phyloP scores from a whole-genome alignment of 2,113 vertebrate genomes.

The Chlorocebus sabaeus region DNA sequence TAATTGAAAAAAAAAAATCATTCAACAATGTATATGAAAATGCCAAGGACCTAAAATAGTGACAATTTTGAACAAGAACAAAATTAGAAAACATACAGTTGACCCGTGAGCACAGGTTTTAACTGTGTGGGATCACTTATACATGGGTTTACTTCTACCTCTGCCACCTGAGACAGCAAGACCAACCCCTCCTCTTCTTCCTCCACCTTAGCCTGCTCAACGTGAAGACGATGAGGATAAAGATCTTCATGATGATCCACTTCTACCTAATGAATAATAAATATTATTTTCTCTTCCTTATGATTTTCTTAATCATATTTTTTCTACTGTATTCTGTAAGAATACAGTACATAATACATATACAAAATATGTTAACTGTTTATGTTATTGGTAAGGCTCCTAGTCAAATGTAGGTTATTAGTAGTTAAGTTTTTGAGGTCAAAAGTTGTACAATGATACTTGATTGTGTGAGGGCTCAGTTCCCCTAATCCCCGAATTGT shows the following conservation, averaged over 20 bases:
- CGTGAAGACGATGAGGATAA: neutral
- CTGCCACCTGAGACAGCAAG: neutral
- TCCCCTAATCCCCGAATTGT: neutral
- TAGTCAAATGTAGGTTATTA: neutral
- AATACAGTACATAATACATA: neutral
- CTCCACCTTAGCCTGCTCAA: neutral
- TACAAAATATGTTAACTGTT: neutral
- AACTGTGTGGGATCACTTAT: neutral
- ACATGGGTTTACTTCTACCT: neutral
- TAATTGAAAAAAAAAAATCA: neutral
- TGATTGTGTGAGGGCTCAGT: neutral
- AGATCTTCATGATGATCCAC: neutral
- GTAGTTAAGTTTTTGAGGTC: neutral
- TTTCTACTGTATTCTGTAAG: no score
- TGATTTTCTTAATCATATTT: neutral
- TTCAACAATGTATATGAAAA: neutral
- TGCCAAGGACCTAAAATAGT: neutral
- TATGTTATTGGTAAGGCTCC: neutral
- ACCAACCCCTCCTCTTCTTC: neutral
- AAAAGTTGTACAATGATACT: neutral
- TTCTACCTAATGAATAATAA: neutral
- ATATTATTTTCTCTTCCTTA: neutral
- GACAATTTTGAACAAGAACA: neutral
- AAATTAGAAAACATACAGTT: neutral
- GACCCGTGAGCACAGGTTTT: neutral